Conservation (phyloP, 2,888 invertebrate species). For the Aricia artaxerxes region DNA sequence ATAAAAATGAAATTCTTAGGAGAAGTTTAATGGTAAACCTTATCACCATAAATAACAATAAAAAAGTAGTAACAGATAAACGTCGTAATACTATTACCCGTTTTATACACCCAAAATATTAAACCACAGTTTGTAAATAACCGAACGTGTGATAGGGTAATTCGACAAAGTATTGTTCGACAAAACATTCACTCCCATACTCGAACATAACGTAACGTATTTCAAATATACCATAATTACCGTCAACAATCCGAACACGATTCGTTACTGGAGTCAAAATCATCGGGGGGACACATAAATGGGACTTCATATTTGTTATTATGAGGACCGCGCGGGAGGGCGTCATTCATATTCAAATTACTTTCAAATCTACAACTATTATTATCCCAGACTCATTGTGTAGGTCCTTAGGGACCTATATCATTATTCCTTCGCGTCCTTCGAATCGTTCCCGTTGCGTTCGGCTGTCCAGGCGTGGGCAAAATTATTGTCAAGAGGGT, state of each 20-base stretch:
- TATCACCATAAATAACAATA: neutral
- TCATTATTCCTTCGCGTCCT: conserved; percentile 73
- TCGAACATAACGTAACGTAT: conserved; percentile 39
- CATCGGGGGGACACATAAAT: conserved; percentile 68
- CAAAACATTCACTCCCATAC: conserved; percentile 35
- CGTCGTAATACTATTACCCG: neutral
- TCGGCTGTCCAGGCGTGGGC: conserved; percentile 65
- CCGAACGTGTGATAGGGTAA: conserved; percentile 7
- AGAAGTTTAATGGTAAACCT: neutral
- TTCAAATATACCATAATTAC: conserved; percentile 61
- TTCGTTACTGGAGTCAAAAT: conserved; percentile 72
- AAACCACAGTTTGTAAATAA: conserved; percentile 6
- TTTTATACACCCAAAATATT: conserved; percentile 1
- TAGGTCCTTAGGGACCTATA: conserved; percentile 75
- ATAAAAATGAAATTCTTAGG: neutral
- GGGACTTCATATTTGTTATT: conserved; percentile 80
- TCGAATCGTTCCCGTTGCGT: conserved; percentile 68
- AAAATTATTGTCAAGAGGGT: conserved; percentile 63
- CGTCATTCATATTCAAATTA: conserved; percentile 79
- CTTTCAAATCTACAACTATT: conserved; percentile 80
- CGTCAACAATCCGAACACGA: conserved; percentile 59
- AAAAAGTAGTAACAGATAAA: neutral
- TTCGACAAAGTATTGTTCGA: conserved; percentile 15
- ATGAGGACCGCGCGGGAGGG: conserved; percentile 73
- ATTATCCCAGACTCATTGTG: conserved; percentile 74